Evolutionary conservation across 2,797 vertebrate genomes (phyloP).

Genomic region (Loris lydekkerianus): DNA sequence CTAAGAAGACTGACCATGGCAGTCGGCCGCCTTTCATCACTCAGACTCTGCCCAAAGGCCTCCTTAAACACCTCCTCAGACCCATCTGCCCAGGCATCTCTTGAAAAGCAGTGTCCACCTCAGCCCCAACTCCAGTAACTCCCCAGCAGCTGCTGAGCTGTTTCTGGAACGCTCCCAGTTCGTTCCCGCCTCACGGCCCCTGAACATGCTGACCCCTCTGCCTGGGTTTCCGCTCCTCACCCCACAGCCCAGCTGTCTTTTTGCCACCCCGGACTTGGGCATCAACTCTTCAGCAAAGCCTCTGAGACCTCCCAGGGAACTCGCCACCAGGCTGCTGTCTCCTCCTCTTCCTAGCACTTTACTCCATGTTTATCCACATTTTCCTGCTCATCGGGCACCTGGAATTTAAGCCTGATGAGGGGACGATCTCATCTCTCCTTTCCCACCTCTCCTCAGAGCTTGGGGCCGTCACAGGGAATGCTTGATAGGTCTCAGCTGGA

Average conservation of each 20-base stretch:
- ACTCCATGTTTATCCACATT: background rate
- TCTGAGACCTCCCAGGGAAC: background rate
- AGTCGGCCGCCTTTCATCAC: too few species aligned
- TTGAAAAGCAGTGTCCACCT: too few species aligned
- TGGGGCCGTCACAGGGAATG: accelerated
- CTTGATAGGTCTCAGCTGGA: background rate
- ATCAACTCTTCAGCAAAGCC: background rate
- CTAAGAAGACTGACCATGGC: too few species aligned
- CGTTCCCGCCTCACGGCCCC: accelerated
- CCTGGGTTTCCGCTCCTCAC: background rate
- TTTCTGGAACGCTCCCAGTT: too few species aligned
- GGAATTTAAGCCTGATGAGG: background rate
- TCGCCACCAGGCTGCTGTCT: too few species aligned
- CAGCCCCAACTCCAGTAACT: too few species aligned
- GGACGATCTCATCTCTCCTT: background rate
- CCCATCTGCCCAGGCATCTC: too few species aligned
- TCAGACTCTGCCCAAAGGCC: too few species aligned
- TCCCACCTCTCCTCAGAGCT: too few species aligned
- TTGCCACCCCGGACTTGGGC: too few species aligned
- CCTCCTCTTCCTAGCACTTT: background rate
- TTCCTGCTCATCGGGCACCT: background rate
- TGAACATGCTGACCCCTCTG: too few species aligned
- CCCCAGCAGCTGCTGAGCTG: accelerated
- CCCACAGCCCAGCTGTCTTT: accelerated
- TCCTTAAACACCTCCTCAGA: too few species aligned